Percentiles rank a stretch among this genome's conserved stretches.
These are phyloP conservation scores for Colossoma macropomum DNA, from an alignment of 2,113 vertebrate species.

Conservation along the genomic window DNA sequence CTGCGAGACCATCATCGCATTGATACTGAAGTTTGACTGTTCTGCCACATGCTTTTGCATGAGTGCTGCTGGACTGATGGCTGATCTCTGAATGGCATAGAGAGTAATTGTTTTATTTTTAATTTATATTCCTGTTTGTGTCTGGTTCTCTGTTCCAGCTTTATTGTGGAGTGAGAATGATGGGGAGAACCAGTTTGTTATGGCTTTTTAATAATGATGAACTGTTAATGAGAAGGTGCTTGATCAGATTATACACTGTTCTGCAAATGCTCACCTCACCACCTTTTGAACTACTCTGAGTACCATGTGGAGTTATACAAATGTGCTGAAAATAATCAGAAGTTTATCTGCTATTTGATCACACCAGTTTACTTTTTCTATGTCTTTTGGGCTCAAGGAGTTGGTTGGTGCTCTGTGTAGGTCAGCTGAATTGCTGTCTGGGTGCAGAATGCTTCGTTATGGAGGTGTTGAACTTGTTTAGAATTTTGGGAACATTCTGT, in stretches of 20 bases:
- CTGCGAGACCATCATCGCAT: not conserved
- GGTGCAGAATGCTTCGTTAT: not conserved
- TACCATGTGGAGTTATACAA: slow-evolving; percentile 5
- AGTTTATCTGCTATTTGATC: not conserved
- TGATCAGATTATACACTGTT: slow-evolving; percentile 23
- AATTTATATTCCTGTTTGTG: slow-evolving; percentile 14
- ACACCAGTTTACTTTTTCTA: not conserved
- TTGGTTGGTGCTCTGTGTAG: not conserved
- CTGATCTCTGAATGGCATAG: slow-evolving; percentile 19
- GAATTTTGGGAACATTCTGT: not conserved
- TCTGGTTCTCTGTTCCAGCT: slow-evolving; percentile 11
- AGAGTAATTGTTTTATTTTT: slow-evolving; percentile 11
- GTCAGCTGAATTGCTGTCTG: not conserved
- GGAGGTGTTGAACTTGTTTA: not conserved
- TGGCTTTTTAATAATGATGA: slow-evolving; percentile 11
- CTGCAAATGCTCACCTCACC: not conserved
- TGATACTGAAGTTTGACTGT: not conserved
- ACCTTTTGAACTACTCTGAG: slow-evolving; percentile 19
- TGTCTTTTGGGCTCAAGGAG: not conserved
- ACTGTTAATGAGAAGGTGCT: not conserved
- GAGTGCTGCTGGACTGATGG: slow-evolving; percentile 17
- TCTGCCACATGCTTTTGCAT: slow-evolving; percentile 41
- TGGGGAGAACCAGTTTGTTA: slow-evolving; percentile 2
- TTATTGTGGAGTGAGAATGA: not conserved
- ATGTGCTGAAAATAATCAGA: not conserved